A percentile compares a stretch with the other conserved stretches of the same genome.
Conservation (phyloP, 2,797 vertebrate genomes). For the Eulemur albifrons region DNA sequence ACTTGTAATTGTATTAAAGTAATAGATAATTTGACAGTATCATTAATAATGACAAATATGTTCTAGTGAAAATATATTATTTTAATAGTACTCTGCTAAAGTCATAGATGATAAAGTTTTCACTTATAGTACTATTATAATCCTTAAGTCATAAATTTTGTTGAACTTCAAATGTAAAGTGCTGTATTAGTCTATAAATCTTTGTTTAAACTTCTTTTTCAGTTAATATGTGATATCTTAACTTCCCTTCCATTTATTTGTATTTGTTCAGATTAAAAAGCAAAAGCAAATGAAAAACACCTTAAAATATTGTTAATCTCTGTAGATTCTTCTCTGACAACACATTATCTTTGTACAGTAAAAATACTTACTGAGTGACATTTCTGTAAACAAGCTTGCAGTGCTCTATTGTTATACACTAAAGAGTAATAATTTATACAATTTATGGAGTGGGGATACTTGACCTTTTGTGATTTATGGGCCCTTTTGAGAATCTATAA, state of each 20-base stretch:
- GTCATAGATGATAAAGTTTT: neutral
- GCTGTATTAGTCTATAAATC: neutral
- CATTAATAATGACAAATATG: neutral
- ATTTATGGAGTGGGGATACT: neutral
- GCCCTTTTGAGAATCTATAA: neutral
- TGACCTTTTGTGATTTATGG: neutral
- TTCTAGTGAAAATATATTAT: neutral
- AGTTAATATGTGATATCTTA: neutral
- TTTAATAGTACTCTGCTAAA: neutral
- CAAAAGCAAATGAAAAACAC: neutral
- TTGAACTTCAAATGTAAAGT: conserved; percentile 1
- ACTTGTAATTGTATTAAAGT: conserved; percentile 1
- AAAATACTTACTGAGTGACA: neutral
- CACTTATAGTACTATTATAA: neutral
- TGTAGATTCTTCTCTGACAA: neutral
- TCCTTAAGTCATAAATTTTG: conserved; percentile 15
- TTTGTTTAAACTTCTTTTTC: neutral
- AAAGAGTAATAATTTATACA: neutral
- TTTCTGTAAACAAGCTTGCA: neutral
- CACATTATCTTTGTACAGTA: neutral
- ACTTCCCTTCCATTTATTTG: neutral
- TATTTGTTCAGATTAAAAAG: neutral
- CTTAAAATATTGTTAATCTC: neutral
- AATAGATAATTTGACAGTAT: neutral
- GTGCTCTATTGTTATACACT: neutral